Percentiles rank a stretch among this genome's conserved stretches.
phyloP scores from a whole-genome alignment of 2,113 vertebrate species.

The Microcebus jonahi region DNA sequence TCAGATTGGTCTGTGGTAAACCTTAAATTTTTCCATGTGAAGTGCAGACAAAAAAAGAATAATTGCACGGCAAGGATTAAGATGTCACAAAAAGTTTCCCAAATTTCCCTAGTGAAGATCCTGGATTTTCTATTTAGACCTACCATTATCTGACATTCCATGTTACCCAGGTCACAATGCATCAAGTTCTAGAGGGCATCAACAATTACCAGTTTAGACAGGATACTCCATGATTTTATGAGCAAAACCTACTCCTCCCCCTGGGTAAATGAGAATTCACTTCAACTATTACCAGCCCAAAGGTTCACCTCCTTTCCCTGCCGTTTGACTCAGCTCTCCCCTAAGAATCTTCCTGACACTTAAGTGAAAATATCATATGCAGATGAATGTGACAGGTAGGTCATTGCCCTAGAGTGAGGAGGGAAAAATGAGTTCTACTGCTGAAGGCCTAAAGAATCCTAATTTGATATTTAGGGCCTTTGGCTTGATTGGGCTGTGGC shows the following conservation, averaged over 20 bases:
- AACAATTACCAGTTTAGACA: not conserved
- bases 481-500: conserved; percentile 33
- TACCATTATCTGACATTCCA: not conserved
- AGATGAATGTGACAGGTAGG: conserved; percentile 41
- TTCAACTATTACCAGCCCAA: not conserved
- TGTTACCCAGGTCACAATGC: not conserved
- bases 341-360: conserved; percentile 34
- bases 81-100: not conserved
- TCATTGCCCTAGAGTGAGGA: not conserved
- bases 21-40: not conserved
- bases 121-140: not conserved
- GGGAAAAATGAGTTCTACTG: not conserved
- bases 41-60: not conserved
- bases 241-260: not conserved
- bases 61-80: not conserved
- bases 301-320: not conserved
- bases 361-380: not conserved
- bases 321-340: not conserved
- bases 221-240: not conserved
- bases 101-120: not conserved
- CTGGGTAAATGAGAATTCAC: not conserved
- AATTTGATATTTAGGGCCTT: conserved; percentile 47
- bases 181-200: not conserved
- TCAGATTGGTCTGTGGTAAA: not conserved
- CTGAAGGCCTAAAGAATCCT: conserved; percentile 15